Evolutionary conservation across 2,113 vertebrate species (phyloP), one percentile per base, ranked within the genome.

Genomic region (Toxotes jaculatrix): DNA sequence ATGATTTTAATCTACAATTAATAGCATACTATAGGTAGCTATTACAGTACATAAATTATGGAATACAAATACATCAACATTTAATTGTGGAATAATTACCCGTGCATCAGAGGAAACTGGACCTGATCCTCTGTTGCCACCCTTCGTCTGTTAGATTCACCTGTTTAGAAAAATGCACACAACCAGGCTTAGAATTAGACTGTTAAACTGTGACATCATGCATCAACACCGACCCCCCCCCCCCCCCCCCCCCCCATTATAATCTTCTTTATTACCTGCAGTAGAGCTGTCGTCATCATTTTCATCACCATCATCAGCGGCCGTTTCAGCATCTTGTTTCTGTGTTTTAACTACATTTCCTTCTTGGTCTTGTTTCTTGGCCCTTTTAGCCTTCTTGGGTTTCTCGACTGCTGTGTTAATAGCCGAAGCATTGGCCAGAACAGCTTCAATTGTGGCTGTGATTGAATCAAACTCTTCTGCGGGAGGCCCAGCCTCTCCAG

Each of bases 71-170:
- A 27, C 27, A 27, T 27, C 27, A 27, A 27, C 27, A 27, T 27
- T 27, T 27, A 27, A 27, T 61, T 38, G n/a, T 6, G 12, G 17
- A 42, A 67, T 55, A 21, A 65, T 83, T 97, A 99, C 98, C 98
- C 97, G 60, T 97, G 96, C 62, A 94, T 91, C 84, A 99, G 94
- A 0, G 98, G 97, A 66, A 98, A 96, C 69, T 96, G 96, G 79
- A 99, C 97, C 90, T 98, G 97, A 62, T 97, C 96, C 65, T 96
- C 96, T 3, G 97, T 97, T 68, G 97, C 97, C 55, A 99, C 95
- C 86, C 97, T 95, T 57, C 98, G 95, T 51, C 93, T 96, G 36
- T 93, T 94, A 23, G 92, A 87, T 78, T 96, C 96, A 57, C 96
- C 97, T 98, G 92, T 69, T 71, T 0, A 62, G 31, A 56, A 53